Evolutionary conservation across 2,797 vertebrate species (phyloP).

Genomic region (Lemur catta): DNA sequence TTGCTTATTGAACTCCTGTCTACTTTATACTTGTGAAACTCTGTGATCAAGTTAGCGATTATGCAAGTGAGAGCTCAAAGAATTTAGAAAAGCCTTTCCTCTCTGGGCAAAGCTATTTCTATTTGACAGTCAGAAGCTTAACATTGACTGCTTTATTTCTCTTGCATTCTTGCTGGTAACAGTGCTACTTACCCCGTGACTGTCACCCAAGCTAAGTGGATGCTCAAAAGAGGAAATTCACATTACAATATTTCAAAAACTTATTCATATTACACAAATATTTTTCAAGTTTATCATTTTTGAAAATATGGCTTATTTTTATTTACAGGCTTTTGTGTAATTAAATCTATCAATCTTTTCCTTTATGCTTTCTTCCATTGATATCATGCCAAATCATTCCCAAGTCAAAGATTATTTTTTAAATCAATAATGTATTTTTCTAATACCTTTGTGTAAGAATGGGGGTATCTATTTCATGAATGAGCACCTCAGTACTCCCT

Average conservation of each 20-base stretch:
- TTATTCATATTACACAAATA: neutral
- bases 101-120: neutral
- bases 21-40: neutral
- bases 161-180: neutral
- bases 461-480: neutral
- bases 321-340: neutral
- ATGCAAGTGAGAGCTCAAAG: neutral
- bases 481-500: neutral
- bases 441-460: neutral
- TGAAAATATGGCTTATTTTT: neutral
- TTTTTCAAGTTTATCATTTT: neutral
- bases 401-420: neutral
- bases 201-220: neutral
- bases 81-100: neutral
- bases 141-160: neutral
- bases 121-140: neutral
- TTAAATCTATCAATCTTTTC: neutral
- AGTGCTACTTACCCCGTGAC: neutral
- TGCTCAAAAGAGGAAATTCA: neutral
- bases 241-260: constrained; percentile 5
- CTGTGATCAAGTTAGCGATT: neutral
- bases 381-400: neutral
- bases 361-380: neutral
- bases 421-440: neutral
- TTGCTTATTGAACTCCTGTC: neutral